phyloP scores from a whole-genome alignment of 92 coral and sea anemone species.

The Heliopora coerulea region DNA sequence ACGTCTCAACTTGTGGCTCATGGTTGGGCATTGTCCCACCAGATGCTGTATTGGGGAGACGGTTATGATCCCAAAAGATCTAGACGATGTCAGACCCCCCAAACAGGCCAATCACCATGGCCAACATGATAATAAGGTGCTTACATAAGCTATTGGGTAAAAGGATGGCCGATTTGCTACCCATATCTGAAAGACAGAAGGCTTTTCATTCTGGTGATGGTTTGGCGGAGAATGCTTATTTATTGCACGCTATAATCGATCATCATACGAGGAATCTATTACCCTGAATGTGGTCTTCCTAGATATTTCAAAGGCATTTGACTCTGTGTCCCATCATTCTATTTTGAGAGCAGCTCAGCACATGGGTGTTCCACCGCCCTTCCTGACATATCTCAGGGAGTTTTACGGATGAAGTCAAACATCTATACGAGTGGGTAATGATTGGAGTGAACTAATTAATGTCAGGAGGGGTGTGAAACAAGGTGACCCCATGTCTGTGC shows the following conservation, averaged over 20 bases:
- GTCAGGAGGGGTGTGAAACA: constrained; percentile 28
- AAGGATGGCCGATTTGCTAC: background rate
- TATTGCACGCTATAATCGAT: constrained; percentile 11
- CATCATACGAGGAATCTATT: background rate
- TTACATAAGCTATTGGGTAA: constrained; percentile 26
- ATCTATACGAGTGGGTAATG: background rate
- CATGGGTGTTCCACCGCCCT: constrained; percentile 15
- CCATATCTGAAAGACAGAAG: background rate
- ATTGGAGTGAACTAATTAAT: background rate
- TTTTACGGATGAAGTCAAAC: constrained; percentile 1
- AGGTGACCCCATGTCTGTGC: constrained; percentile 26
- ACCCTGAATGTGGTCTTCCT: constrained; percentile 26
- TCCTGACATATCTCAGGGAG: constrained; percentile 13
- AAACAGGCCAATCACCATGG: constrained; percentile 40
- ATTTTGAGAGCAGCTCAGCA: background rate
- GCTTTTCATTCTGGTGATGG: constrained; percentile 34
- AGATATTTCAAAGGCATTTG: constrained; percentile 32
- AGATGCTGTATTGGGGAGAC: constrained; percentile 13
- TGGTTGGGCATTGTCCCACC: constrained; percentile 8
- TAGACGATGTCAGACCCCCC: background rate
- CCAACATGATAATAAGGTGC: background rate
- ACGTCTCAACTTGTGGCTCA: constrained; percentile 32
- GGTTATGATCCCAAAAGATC: background rate
- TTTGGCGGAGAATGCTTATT: background rate
- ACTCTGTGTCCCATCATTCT: constrained; percentile 27